These are phyloP conservation scores for Plebejus melissa DNA, from an alignment of 2,888 invertebrate genomes.

Conservation along the genomic window DNA sequence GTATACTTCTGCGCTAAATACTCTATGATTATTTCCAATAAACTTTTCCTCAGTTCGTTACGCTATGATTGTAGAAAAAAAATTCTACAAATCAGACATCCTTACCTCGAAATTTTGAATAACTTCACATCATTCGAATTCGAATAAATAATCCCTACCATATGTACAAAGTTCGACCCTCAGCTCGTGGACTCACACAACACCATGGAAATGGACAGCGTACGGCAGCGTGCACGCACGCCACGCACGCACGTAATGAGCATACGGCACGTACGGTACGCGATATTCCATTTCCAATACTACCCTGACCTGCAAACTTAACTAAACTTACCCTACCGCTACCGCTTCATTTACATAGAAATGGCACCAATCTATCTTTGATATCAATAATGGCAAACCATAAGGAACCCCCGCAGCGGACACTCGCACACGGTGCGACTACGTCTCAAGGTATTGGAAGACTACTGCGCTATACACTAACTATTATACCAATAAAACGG, in stretches of 20 bases:
- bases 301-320: conserved; percentile 78
- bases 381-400: conserved; percentile 78
- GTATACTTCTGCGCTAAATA: conserved; percentile 71
- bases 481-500: conserved; percentile 60
- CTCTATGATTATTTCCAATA: conserved; percentile 63
- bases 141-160: conserved; percentile 74
- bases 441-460: conserved; percentile 75
- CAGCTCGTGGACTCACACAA: conserved; percentile 75
- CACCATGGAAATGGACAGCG: conserved; percentile 67
- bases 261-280: conserved; percentile 42
- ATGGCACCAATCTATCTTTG: conserved; percentile 80
- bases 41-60: conserved; percentile 62
- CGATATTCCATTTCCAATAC: conserved; percentile 71
- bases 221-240: conserved; percentile 56
- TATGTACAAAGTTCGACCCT: conserved; percentile 73
- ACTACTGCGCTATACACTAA: conserved; percentile 75
- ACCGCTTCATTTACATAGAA: conserved; percentile 75
- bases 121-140: conserved; percentile 58
- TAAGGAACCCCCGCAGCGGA: conserved; percentile 74
- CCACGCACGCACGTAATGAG: conserved; percentile 29
- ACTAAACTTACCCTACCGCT: conserved; percentile 75
- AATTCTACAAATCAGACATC: conserved; percentile 56
- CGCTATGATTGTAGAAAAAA: conserved; percentile 56
- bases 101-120: conserved; percentile 51
- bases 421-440: conserved; percentile 51